These are phyloP conservation scores for Hemiprocne comata DNA, from an alignment of 2,113 vertebrate species.

Conservation along the genomic window DNA sequence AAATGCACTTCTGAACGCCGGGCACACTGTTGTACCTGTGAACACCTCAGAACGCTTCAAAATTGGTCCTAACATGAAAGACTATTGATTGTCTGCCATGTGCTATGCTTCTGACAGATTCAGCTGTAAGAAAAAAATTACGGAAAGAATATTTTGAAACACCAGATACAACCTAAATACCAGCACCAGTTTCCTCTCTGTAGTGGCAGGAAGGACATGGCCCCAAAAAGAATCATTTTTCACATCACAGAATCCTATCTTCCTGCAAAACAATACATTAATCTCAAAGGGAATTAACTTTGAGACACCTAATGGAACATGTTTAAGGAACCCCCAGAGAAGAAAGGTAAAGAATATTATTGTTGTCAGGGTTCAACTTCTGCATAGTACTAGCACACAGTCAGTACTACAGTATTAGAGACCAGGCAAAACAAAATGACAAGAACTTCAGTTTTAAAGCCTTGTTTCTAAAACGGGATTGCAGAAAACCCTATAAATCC, in stretches of 20 bases:
- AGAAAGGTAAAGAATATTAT: not conserved
- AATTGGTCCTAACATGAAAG: not conserved
- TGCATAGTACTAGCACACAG: not conserved
- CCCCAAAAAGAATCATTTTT: not conserved
- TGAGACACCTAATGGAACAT: not conserved
- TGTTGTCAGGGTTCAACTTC: not conserved
- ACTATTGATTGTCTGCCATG: not conserved
- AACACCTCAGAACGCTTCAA: not conserved
- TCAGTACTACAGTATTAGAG: not conserved
- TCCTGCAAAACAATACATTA: not conserved
- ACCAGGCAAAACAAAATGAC: fast-evolving
- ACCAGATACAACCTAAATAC: not conserved
- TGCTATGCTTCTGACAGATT: not conserved
- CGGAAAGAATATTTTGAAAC: not conserved
- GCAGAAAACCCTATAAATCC: not conserved
- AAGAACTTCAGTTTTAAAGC: not conserved
- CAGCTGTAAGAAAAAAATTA: not conserved
- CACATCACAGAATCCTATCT: not conserved
- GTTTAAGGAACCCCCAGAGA: not conserved
- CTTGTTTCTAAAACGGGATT: not conserved
- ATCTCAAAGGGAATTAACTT: not conserved
- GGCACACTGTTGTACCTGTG: not conserved
- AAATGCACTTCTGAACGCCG: not conserved
- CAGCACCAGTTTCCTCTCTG: not conserved
- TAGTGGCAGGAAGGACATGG: not conserved